Conservation (phyloP, 2,113 vertebrate species). For the Vulpes lagopus region DNA sequence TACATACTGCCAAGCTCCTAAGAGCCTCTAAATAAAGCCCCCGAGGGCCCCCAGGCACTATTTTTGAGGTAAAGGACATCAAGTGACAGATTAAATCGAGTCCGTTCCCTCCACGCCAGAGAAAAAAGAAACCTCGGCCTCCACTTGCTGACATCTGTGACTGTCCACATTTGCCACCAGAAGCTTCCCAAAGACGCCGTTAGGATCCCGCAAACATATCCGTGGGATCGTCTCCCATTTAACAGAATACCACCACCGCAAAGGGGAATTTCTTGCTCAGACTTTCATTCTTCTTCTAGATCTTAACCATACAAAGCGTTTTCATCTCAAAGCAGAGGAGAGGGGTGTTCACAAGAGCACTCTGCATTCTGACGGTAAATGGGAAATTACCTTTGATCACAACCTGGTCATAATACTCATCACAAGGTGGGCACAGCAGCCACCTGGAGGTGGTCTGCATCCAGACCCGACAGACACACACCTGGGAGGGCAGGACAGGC, state of each 20-base stretch:
- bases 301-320: conserved; percentile 24
- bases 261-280: conserved; percentile 15
- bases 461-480: background rate
- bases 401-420: background rate
- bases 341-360: background rate
- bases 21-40: conserved; percentile 55
- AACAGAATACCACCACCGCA: background rate
- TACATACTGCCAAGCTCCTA: conserved; percentile 69
- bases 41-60: background rate
- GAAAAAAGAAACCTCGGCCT: background rate
- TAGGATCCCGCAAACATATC: rapidly evolving
- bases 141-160: conserved; percentile 20
- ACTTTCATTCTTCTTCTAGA: conserved; percentile 35
- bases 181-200: background rate
- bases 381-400: background rate
- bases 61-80: conserved; percentile 70
- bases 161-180: background rate
- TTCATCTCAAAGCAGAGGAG: background rate
- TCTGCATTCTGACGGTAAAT: background rate
- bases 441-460: rapidly evolving
- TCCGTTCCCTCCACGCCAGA: background rate
- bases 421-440: background rate
- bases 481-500: background rate
- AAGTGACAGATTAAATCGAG: conserved; percentile 63
- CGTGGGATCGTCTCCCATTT: rapidly evolving